phyloP scores from a whole-genome alignment of 2,113 vertebrate species.

The Asarcornis scutulata region DNA sequence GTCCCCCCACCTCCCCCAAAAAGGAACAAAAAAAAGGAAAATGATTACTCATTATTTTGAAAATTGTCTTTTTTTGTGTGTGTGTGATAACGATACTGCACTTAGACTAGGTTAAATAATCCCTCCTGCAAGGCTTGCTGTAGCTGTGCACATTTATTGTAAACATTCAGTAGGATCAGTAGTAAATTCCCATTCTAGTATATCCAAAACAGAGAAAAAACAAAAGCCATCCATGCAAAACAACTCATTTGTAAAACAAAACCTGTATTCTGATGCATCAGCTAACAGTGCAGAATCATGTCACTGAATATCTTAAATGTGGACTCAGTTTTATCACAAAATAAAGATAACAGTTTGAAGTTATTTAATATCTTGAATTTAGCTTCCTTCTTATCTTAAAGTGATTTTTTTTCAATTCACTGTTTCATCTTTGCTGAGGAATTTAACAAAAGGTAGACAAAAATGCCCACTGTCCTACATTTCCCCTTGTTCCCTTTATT shows the following conservation, averaged over 20 bases:
- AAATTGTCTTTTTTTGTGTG: background rate
- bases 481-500: background rate
- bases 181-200: background rate
- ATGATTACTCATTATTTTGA: background rate
- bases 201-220: background rate
- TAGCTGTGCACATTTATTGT: rapidly evolving
- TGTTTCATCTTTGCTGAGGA: background rate
- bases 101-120: background rate
- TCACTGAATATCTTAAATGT: background rate
- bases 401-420: background rate
- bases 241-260: background rate
- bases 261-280: background rate
- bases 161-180: background rate
- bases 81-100: background rate
- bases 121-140: rapidly evolving
- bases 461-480: background rate
- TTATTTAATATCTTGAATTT: background rate
- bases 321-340: background rate
- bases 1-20: rapidly evolving
- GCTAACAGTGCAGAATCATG: background rate
- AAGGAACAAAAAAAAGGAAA: background rate
- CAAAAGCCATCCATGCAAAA: background rate
- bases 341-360: background rate
- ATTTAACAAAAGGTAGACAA: background rate
- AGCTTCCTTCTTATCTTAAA: background rate